These are phyloP conservation scores for Atta colombica DNA, from an alignment of 1,140 invertebrate species.

Conservation along the genomic window DNA sequence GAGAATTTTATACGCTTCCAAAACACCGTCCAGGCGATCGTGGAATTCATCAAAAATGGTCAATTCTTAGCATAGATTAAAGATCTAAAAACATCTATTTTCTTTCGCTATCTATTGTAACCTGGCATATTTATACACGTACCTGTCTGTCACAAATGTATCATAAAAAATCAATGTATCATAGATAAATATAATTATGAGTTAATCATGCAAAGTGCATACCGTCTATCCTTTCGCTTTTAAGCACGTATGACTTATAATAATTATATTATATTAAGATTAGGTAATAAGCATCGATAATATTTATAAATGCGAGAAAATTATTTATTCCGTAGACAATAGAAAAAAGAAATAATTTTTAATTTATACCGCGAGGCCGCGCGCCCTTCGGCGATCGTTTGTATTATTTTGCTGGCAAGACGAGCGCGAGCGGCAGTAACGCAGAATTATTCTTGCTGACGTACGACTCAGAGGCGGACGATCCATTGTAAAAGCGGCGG, in stretches of 20 bases:
- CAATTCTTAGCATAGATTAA: constrained; percentile 47
- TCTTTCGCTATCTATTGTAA: background rate
- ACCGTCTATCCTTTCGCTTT: background rate
- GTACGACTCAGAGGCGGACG: constrained; percentile 82
- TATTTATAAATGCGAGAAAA: background rate
- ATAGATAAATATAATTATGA: constrained; percentile 51
- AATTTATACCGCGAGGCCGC: background rate
- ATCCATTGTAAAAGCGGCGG: constrained; percentile 84
- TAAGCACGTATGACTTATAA: background rate
- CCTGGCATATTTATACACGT: background rate
- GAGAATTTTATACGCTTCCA: constrained; percentile 72
- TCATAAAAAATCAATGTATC: background rate
- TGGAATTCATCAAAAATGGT: constrained; percentile 75
- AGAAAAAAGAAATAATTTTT: background rate
- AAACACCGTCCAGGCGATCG: constrained; percentile 73
- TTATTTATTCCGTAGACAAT: constrained; percentile 32
- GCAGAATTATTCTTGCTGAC: constrained; percentile 82
- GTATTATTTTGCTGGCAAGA: constrained; percentile 43
- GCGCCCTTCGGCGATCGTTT: constrained; percentile 35
- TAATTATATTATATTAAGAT: background rate
- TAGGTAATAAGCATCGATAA: background rate
- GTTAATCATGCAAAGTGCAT: constrained; percentile 19
- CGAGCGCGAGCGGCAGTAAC: constrained; percentile 63
- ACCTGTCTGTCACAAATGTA: constrained; percentile 46
- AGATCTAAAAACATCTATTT: background rate